Conservation (phyloP, 1,140 invertebrate genomes). For the Philaenus spumarius region DNA sequence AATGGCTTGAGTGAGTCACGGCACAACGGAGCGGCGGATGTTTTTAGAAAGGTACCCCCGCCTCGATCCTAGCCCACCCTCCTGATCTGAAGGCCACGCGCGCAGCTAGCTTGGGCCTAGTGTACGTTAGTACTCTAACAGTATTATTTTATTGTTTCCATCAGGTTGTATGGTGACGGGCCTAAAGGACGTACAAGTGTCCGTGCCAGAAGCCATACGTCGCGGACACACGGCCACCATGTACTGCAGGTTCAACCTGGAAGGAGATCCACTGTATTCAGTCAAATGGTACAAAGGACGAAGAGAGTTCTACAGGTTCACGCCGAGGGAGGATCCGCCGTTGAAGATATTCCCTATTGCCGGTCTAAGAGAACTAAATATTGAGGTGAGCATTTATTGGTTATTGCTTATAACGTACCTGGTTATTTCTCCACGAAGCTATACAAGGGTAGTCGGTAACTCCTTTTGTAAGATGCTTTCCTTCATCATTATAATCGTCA, state of each 20-base stretch:
- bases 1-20: no score
- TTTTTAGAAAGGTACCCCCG: no score
- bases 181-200: conserved; percentile 54
- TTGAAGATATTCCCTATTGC: conserved; percentile 51
- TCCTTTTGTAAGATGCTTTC: no score
- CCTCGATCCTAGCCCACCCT: no score
- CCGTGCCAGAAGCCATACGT: conserved; percentile 59
- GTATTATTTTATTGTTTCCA: no score
- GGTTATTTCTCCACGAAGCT: no score
- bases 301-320: conserved; percentile 71
- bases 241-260: conserved; percentile 57
- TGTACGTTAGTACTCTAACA: no score
- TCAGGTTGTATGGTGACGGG: not conserved
- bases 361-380: conserved; percentile 27
- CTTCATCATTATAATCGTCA: no score
- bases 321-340: conserved; percentile 58
- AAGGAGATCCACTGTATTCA: conserved; percentile 61
- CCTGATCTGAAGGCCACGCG: no score
- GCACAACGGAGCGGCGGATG: no score
- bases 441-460: no score
- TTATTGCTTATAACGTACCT: not conserved
- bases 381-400: conserved; percentile 14
- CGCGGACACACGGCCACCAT: conserved; percentile 51
- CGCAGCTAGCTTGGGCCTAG: no score
- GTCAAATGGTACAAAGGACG: conserved; percentile 76